Evolutionary conservation across 2,797 vertebrate species (phyloP).

Genomic region (Micromesistius poutassou): DNA sequence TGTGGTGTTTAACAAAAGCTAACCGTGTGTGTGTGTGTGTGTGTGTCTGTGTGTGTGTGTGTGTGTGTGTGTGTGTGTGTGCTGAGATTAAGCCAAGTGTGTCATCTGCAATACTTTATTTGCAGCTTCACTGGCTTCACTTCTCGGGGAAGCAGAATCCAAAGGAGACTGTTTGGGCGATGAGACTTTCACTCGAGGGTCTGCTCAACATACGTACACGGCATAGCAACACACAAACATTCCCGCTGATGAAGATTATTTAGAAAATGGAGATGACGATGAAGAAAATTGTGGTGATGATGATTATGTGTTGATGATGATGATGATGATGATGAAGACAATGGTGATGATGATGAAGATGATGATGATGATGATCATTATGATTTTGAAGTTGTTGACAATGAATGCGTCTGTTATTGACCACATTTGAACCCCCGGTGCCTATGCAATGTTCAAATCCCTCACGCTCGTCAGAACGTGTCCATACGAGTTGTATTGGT

Average conservation of each 20-base stretch:
- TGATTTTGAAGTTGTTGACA: background rate
- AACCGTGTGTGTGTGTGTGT: background rate
- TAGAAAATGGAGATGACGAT: background rate
- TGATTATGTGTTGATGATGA: background rate
- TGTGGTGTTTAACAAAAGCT: background rate
- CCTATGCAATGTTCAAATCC: background rate
- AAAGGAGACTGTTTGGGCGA: background rate
- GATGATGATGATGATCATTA: background rate
- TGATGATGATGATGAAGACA: background rate
- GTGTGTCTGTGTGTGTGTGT: background rate
- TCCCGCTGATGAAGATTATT: background rate
- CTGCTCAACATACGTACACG: background rate
- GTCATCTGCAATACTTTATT: background rate
- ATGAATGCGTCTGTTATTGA: background rate
- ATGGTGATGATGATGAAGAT: background rate
- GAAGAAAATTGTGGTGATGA: background rate
- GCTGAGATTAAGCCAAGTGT: background rate
- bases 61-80: background rate
- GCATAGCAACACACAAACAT: background rate
- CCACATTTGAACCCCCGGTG: background rate
- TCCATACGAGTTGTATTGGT: slow-evolving; percentile 5
- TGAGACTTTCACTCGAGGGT: background rate
- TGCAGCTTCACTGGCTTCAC: background rate
- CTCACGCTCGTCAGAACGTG: slow-evolving; percentile 14
- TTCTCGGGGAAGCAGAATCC: background rate